A percentile compares a stretch with the other conserved stretches of the same genome.
Conservation (phyloP, 2,113 vertebrate genomes). For the Caloenas nicobarica region DNA sequence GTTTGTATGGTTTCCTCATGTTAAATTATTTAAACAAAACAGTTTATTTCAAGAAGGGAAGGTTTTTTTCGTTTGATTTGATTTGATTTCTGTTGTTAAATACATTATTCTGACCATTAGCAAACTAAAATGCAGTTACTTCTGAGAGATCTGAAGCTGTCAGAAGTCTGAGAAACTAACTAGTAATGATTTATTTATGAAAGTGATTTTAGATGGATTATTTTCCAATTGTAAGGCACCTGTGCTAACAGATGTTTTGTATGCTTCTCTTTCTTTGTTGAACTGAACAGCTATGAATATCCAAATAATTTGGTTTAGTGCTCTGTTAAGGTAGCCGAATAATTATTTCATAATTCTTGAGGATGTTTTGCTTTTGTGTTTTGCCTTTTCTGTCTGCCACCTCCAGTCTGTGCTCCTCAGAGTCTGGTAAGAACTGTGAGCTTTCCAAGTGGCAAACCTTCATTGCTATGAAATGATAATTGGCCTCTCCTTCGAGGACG, state of each 20-base stretch:
- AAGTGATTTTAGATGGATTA: background rate
- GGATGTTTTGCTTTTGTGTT: background rate
- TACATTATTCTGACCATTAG: constrained; percentile 17
- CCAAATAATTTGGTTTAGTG: constrained; percentile 22
- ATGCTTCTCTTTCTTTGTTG: background rate
- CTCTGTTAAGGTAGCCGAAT: background rate
- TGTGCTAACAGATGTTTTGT: constrained; percentile 33
- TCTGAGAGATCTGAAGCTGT: constrained; percentile 33
- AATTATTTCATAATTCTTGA: background rate
- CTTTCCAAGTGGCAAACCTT: constrained; percentile 25
- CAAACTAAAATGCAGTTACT: constrained; percentile 6
- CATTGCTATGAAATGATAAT: background rate
- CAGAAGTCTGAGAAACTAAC: constrained; percentile 41
- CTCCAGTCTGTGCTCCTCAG: background rate
- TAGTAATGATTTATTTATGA: constrained; percentile 26
- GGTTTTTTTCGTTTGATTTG: background rate
- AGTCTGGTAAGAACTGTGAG: constrained; percentile 10
- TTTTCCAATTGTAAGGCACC: constrained; percentile 19
- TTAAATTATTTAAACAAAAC: background rate
- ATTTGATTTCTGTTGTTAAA: background rate
- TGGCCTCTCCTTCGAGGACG: background rate
- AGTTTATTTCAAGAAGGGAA: constrained; percentile 10
- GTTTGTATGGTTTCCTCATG: background rate
- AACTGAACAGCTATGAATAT: constrained; percentile 1
- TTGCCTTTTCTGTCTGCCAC: background rate